Conservation (phyloP, 1,140 invertebrate genomes). For the Zaprionus gabonicus region DNA sequence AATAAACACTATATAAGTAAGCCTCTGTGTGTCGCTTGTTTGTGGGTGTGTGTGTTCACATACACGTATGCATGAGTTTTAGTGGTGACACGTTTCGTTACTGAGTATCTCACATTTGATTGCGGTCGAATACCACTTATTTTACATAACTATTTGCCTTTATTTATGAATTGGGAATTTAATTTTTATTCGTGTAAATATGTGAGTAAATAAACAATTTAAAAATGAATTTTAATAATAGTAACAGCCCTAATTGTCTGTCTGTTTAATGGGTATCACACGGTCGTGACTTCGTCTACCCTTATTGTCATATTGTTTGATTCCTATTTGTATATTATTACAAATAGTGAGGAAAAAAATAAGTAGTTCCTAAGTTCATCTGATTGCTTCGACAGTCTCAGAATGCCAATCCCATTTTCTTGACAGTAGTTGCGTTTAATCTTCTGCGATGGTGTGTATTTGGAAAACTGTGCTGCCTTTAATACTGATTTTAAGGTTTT, state of each 20-base stretch:
- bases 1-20: neutral
- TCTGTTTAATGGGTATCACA: neutral
- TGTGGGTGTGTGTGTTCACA: neutral
- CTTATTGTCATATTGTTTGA: neutral
- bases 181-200: neutral
- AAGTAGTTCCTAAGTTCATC: conserved; percentile 18
- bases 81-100: neutral
- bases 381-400: conserved; percentile 12
- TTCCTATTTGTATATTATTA: conserved; percentile 26
- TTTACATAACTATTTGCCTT: neutral
- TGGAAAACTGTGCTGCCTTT: conserved; percentile 26
- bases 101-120: neutral
- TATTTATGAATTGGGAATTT: neutral
- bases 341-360: neutral
- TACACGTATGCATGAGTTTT: neutral
- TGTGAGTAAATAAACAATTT: neutral
- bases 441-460: conserved; percentile 41
- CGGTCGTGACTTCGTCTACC: neutral
- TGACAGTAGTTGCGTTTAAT: conserved; percentile 41
- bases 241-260: neutral
- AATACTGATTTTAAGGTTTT: conserved; percentile 8
- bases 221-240: neutral
- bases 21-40: neutral
- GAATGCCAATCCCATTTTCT: conserved; percentile 14
- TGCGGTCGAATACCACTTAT: neutral